phyloP scores from a whole-genome alignment of 2,113 vertebrate species.

The Syngnathus typhle region DNA sequence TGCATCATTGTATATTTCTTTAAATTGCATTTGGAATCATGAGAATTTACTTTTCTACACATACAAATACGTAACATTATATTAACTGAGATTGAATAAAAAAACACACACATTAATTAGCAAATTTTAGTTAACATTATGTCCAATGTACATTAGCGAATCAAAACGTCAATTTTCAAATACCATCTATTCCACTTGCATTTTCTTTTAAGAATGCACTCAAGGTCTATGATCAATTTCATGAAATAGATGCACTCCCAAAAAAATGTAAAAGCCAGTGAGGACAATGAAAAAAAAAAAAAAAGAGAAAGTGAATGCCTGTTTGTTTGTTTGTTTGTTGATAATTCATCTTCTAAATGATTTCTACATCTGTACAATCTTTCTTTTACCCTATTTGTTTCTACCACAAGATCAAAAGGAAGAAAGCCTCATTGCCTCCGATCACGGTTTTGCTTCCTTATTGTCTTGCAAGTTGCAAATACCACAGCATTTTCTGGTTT shows the following conservation, averaged over 20 bases:
- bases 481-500: slow-evolving; percentile 17
- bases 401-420: slow-evolving; percentile 27
- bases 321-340: not conserved
- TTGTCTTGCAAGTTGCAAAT: slow-evolving; percentile 19
- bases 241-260: not conserved
- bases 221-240: not conserved
- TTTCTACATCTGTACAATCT: slow-evolving; percentile 20
- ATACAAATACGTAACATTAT: not conserved
- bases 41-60: not conserved
- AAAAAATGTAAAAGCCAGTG: slow-evolving; percentile 6
- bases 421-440: slow-evolving; percentile 7
- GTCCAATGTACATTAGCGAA: not conserved
- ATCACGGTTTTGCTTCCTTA: slow-evolving; percentile 13
- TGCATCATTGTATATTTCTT: not conserved
- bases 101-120: not conserved
- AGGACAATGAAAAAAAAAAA: slow-evolving; percentile 9
- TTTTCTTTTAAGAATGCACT: not conserved
- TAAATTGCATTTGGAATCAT: not conserved
- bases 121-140: not conserved
- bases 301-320: not conserved
- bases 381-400: slow-evolving; percentile 35
- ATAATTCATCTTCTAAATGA: slow-evolving; percentile 30
- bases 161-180: not conserved
- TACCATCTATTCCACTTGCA: not conserved
- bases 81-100: not conserved